Conservation (phyloP, 2,888 invertebrate genomes). For the Diploptera punctata region DNA sequence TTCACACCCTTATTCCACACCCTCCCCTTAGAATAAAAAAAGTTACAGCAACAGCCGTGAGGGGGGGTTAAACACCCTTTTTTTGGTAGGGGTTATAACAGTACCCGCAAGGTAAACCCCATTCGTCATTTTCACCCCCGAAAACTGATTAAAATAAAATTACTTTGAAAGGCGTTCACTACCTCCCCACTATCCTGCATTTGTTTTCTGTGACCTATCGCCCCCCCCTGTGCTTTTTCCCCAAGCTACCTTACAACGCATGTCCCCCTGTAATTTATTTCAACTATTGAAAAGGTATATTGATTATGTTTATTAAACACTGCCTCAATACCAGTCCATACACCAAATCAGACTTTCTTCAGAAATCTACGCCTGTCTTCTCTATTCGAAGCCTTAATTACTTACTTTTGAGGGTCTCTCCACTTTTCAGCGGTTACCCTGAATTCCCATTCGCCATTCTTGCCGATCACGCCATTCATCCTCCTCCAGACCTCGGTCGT, state of each 20-base stretch:
- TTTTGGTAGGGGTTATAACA: background rate
- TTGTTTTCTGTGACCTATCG: background rate
- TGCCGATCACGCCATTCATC: no score
- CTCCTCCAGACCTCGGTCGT: no score
- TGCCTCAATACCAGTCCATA: no score
- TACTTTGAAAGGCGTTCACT: background rate
- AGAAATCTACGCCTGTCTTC: background rate
- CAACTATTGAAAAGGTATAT: constrained; percentile 5
- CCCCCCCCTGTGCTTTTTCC: background rate
- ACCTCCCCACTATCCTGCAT: background rate
- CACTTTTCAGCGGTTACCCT: no score
- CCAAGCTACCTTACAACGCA: background rate
- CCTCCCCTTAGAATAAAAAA: constrained; percentile 20
- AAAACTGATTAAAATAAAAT: constrained; percentile 31
- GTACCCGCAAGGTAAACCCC: constrained; percentile 25
- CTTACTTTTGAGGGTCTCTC: no score
- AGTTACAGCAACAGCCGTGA: background rate
- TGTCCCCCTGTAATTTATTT: background rate
- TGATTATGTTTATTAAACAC: background rate
- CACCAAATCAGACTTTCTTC: no score
- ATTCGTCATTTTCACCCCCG: constrained; percentile 24
- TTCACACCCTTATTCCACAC: constrained; percentile 7
- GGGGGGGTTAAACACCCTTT: background rate
- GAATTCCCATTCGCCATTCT: no score
- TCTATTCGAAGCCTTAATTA: no score